Conservation (phyloP, 2,113 vertebrate species). For the Columbina picui region DNA sequence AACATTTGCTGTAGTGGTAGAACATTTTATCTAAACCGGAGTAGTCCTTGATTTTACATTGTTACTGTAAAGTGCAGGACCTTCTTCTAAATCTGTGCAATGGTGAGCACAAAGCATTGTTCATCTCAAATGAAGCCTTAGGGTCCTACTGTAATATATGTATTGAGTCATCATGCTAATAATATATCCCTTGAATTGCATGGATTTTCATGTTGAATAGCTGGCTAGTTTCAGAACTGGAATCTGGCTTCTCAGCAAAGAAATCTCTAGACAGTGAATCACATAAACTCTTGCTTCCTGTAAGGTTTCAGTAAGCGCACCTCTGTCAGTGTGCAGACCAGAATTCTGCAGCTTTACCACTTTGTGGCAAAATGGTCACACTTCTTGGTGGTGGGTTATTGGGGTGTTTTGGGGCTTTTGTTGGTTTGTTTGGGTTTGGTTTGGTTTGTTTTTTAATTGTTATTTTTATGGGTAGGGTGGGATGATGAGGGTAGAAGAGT, state of each 20-base stretch:
- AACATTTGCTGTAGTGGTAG: neutral
- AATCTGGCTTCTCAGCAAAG: neutral
- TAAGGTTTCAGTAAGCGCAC: neutral
- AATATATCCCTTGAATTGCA: neutral
- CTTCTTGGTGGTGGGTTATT: neutral
- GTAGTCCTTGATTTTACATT: neutral
- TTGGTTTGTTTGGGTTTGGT: neutral
- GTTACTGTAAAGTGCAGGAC: neutral
- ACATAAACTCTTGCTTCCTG: neutral
- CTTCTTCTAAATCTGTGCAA: neutral
- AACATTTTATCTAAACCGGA: neutral
- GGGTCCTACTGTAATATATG: neutral
- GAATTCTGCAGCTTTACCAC: neutral
- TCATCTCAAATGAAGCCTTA: neutral
- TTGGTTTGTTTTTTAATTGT: neutral
- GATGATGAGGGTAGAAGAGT: neutral
- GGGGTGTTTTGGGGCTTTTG: neutral
- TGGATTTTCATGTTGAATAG: neutral
- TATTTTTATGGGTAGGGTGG: neutral
- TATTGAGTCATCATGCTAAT: neutral
- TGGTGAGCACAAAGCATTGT: conserved; percentile 2
- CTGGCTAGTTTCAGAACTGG: neutral
- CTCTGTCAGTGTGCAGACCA: neutral
- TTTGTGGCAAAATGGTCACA: fast-evolving
- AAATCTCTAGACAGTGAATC: neutral